Evolutionary conservation across 2,797 vertebrate species (phyloP), one percentile per base, ranked within the genome.

Genomic region (Poecilia wingei): DNA sequence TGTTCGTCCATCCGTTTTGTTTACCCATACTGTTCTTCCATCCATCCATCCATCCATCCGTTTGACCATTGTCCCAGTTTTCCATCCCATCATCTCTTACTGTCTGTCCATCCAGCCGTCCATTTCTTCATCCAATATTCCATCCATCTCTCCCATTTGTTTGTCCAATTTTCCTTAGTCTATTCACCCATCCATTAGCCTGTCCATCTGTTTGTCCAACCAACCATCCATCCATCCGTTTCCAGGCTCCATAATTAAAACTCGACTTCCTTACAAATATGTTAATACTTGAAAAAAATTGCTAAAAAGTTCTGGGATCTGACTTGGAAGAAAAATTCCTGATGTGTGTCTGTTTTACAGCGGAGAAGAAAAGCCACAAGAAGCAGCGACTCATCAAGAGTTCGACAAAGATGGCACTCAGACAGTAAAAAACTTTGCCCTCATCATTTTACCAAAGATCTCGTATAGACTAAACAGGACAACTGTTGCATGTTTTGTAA

Each of bases 331-430:
- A 22, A 69, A 43, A n/a, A 43, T 69, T 22, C 5, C 6, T 20
- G 22, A 41, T 39, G 45, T 89, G 13, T 90, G 31, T 91, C 91
- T 84, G 70, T 51, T 47, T 91, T 78, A 51, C 77, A 94, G 94
- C 33, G 57, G 47, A 74, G 81, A 71, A 20, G 87, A 72, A 79
- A 93, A 95, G 90, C 89, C 86, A 86, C 93, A 84, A 31, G 87
- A 80, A 77, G 94, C 92, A 82, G 94, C 84, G 88, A 92, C 87
- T 75, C 89, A 94, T 72, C 93, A 96, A 92, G 96, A 97, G 89
- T 88, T 93, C 33, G 97, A 96, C 86, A 97, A 97, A 95, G 96
- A 95, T 84, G 90, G 93, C 84, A 97, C 96, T 81, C 97, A 98
- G 87, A 94, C 97, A 72, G 94, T 96, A 76, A 46, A 76, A 6